Percentiles rank a stretch among this genome's conserved stretches.
phyloP scores from a whole-genome alignment of 2,113 vertebrate species.

The Grammatotria lemairii region DNA sequence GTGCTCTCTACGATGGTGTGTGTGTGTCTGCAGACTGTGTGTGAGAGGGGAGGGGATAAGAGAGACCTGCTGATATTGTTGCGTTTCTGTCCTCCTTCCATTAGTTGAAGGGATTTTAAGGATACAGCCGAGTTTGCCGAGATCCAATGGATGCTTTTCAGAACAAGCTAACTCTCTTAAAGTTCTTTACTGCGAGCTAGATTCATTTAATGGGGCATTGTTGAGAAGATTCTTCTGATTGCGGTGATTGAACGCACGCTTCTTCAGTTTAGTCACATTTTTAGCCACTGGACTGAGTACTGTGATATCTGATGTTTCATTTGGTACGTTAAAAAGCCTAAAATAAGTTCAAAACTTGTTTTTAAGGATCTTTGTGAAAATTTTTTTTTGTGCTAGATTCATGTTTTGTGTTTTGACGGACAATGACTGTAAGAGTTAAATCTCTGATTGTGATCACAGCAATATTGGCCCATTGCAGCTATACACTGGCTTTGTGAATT shows the following conservation, averaged over 20 bases:
- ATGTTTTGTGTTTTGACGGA: not conserved
- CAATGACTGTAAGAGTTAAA: not conserved
- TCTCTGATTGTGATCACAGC: not conserved
- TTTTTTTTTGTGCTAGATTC: not conserved
- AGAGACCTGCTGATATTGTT: not conserved
- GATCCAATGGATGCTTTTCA: not conserved
- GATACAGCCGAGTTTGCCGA: not conserved
- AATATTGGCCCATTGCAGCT: not conserved
- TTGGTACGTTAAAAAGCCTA: not conserved
- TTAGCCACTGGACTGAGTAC: not conserved
- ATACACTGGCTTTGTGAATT: not conserved
- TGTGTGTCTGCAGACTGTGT: not conserved
- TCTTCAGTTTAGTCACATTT: not conserved
- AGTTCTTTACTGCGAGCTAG: not conserved
- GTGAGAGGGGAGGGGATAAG: not conserved
- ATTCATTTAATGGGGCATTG: not conserved
- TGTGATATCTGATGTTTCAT: not conserved
- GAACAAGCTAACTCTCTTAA: not conserved
- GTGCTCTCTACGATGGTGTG: not conserved
- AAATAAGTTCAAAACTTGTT: rapidly evolving
- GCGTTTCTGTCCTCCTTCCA: not conserved
- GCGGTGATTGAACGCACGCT: not conserved
- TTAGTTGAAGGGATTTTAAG: not conserved
- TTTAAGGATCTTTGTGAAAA: not conserved
- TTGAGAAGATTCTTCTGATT: not conserved